Conservation (phyloP, 2,113 vertebrate species). For the Mustela nigripes region DNA sequence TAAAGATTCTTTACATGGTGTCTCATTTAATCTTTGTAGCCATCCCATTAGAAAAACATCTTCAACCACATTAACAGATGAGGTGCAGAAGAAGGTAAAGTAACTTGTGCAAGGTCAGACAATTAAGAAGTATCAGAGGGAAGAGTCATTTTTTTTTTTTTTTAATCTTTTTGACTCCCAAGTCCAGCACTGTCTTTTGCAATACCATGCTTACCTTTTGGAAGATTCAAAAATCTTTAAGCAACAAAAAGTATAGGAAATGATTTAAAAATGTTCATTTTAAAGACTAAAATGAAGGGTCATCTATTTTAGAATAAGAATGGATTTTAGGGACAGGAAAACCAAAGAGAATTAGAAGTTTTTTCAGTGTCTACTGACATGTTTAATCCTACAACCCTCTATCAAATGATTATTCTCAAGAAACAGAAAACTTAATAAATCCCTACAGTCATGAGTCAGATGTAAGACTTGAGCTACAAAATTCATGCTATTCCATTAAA, state of each 20-base stretch:
- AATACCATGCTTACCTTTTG: neutral
- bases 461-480: neutral
- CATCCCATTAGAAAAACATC: neutral
- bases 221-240: neutral
- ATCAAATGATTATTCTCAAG: neutral
- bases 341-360: neutral
- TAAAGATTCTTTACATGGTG: neutral
- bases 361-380: neutral
- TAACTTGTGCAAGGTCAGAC: neutral
- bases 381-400: neutral
- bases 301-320: neutral
- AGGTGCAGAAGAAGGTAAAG: neutral
- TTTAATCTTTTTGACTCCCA: neutral
- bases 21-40: neutral
- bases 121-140: neutral
- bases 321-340: fast-evolving
- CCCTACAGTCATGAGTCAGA: neutral
- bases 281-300: neutral
- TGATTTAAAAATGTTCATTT: neutral
- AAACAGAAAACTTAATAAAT: neutral
- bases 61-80: neutral
- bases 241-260: neutral
- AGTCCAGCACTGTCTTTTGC: neutral
- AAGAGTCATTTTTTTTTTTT: neutral
- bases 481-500: neutral